Percentiles rank a stretch among this genome's conserved stretches.
These are phyloP conservation scores for Scaptomyza cyrtandrae DNA, from an alignment of 2,888 invertebrate genomes.

Conservation along the genomic window DNA sequence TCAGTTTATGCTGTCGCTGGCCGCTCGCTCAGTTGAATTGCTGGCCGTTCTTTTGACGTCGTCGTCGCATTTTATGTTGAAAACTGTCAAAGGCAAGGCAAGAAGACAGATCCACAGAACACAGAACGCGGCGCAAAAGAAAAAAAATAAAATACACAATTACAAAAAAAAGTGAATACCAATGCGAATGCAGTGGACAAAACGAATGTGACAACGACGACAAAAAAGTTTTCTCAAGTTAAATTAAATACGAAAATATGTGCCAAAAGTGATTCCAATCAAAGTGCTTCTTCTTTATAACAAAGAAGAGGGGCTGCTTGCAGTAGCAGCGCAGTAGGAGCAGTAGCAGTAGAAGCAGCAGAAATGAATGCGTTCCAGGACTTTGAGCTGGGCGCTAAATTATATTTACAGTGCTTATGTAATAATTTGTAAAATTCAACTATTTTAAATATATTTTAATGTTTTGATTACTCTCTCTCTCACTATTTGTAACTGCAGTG, in stretches of 20 bases:
- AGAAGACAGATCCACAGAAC: constrained; percentile 49
- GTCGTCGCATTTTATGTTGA: constrained; percentile 72
- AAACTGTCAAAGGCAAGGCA: constrained; percentile 76
- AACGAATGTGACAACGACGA: constrained; percentile 77
- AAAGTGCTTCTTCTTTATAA: constrained; percentile 36
- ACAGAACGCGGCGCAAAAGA: constrained; percentile 54
- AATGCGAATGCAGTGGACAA: constrained; percentile 74
- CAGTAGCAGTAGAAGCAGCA: constrained; percentile 14
- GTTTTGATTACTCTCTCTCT: not conserved
- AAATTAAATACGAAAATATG: constrained; percentile 64
- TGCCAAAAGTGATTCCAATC: constrained; percentile 64
- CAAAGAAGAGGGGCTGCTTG: constrained; percentile 23
- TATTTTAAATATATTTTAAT: not conserved
- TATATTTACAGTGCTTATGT: constrained; percentile 84
- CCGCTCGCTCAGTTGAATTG: constrained; percentile 57
- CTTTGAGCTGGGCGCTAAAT: constrained; percentile 82
- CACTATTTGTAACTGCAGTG: constrained; percentile 85
- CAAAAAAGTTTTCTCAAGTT: constrained; percentile 58
- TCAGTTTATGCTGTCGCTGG: constrained; percentile 64
- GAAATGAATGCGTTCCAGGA: constrained; percentile 81
- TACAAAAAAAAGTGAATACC: constrained; percentile 65
- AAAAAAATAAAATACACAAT: constrained; percentile 34
- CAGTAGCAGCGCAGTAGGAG: constrained; percentile 1
- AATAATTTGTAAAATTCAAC: constrained; percentile 48
- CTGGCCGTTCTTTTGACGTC: constrained; percentile 59